These are phyloP conservation scores for Rhopalosiphum nymphaeae DNA, from an alignment of 2,888 invertebrate species.

Conservation along the genomic window DNA sequence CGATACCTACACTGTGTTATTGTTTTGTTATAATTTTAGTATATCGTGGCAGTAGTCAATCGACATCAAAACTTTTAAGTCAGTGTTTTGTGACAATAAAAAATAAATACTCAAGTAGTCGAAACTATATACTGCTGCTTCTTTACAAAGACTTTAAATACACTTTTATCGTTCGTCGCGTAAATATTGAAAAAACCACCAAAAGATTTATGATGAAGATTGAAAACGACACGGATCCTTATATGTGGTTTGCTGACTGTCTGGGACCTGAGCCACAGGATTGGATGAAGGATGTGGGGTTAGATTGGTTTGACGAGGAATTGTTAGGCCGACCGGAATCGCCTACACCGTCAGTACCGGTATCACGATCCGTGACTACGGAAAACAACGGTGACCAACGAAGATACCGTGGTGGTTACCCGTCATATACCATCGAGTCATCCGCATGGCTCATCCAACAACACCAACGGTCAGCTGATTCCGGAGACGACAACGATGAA, in stretches of 20 bases:
- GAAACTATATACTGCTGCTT: neutral
- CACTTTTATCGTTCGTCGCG: neutral
- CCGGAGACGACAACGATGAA: conserved; percentile 22
- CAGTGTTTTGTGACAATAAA: neutral
- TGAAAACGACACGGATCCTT: conserved; percentile 54
- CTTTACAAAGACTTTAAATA: neutral
- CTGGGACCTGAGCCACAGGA: conserved; percentile 54
- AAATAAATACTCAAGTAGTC: neutral
- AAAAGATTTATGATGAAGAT: conserved; percentile 34
- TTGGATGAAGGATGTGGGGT: conserved; percentile 63
- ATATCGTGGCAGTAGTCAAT: neutral
- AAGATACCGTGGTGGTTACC: neutral
- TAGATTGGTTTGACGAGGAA: conserved; percentile 62
- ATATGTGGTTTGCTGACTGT: conserved; percentile 50
- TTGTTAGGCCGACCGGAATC: conserved; percentile 42
- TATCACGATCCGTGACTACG: neutral
- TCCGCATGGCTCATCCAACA: conserved; percentile 54
- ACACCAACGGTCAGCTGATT: neutral
- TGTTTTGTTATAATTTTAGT: neutral
- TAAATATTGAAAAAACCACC: neutral
- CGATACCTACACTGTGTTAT: neutral
- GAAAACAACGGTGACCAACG: neutral
- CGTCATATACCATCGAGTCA: conserved; percentile 52
- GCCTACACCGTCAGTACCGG: neutral
- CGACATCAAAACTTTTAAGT: neutral